Evolutionary conservation across 2,797 vertebrate species (phyloP).

Genomic region (Melanotaenia boesemani): DNA sequence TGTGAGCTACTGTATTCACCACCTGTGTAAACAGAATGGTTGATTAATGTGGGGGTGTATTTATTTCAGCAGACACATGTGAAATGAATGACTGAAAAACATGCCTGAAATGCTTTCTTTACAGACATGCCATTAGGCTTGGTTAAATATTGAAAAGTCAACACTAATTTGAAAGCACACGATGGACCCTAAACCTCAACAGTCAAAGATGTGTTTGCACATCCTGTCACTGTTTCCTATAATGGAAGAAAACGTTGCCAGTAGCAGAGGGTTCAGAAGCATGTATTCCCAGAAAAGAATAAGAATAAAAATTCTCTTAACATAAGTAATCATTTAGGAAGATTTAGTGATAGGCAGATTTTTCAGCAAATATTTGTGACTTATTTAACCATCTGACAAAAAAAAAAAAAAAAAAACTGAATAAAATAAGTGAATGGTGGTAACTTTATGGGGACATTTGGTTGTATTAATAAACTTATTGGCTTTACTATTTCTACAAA

Average conservation of each 20-base stretch:
- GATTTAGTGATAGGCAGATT: no score
- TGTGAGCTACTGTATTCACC: background rate
- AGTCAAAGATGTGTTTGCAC: background rate
- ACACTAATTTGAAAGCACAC: background rate
- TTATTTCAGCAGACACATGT: background rate
- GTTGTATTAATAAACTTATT: no score
- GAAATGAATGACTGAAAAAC: background rate
- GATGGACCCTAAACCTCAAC: background rate
- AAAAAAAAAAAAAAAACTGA: no score
- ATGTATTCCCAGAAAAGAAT: background rate
- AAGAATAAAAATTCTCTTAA: background rate
- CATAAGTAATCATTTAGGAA: no score
- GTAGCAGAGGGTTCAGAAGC: background rate
- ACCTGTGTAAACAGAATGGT: background rate
- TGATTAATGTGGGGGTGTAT: background rate
- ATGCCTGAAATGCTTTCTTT: conserved; percentile 8
- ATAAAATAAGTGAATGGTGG: no score
- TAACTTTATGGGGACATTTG: no score
- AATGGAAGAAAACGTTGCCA: background rate
- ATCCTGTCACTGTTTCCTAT: background rate
- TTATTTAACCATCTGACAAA: no score
- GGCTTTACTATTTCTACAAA: no score
- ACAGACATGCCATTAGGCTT: conserved; percentile 5
- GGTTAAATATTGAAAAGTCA: conserved; percentile 11
- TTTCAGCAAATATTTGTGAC: no score